These are phyloP conservation scores for Andrena chrysosceles DNA, from an alignment of 2,888 invertebrate species.

Conservation along the genomic window DNA sequence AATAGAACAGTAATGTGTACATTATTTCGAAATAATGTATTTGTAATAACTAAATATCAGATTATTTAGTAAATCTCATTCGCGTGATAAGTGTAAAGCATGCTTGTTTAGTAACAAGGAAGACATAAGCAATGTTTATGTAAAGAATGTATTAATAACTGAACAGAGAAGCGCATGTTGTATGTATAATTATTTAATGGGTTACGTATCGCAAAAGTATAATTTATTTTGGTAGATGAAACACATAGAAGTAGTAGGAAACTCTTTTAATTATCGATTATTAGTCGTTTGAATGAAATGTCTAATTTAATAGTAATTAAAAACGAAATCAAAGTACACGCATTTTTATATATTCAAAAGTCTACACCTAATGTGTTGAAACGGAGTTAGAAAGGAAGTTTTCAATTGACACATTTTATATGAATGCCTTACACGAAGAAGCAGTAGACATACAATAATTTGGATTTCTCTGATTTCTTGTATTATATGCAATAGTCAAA, in stretches of 20 bases:
- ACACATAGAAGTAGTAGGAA: constrained; percentile 1
- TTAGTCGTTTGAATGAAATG: constrained; percentile 8
- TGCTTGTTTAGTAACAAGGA: background rate
- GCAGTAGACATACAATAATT: background rate
- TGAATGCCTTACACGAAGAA: background rate
- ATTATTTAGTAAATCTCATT: constrained; percentile 7
- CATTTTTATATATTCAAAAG: constrained; percentile 23
- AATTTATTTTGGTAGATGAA: constrained; percentile 31
- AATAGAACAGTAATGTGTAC: constrained; percentile 2
- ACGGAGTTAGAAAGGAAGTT: constrained; percentile 25
- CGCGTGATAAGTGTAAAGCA: background rate
- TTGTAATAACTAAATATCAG: background rate
- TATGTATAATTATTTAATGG: constrained; percentile 16
- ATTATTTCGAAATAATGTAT: constrained; percentile 10
- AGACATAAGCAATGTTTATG: constrained; percentile 1
- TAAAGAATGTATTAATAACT: constrained; percentile 5
- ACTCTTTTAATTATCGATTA: constrained; percentile 14
- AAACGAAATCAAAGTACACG: constrained; percentile 18
- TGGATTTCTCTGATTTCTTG: background rate
- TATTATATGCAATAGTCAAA: constrained; percentile 2
- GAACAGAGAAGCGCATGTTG: background rate
- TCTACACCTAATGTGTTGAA: background rate
- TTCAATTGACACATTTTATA: constrained; percentile 1
- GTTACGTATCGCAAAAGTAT: constrained; percentile 17
- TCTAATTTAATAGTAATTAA: constrained; percentile 20